Percentiles rank a stretch among this genome's conserved stretches.
These are phyloP conservation scores for Lethrus apterus DNA, from an alignment of 1,140 invertebrate species.

Conservation along the genomic window DNA sequence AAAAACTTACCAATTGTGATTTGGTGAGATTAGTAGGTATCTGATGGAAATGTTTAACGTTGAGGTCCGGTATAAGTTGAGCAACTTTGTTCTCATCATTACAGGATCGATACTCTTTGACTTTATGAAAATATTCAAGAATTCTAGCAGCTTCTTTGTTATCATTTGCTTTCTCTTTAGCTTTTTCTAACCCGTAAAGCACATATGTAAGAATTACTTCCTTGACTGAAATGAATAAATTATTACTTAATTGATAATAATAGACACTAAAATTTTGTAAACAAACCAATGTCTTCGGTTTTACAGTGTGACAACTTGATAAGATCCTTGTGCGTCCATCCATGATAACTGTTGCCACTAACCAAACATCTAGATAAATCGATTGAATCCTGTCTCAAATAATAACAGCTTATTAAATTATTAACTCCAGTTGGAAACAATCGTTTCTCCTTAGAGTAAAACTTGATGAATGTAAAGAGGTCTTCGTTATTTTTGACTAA, in stretches of 20 bases:
- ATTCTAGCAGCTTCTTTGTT: conserved; percentile 39
- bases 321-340: conserved; percentile 62
- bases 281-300: conserved; percentile 41
- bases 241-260: neutral
- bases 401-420: conserved; percentile 50
- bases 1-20: conserved; percentile 40
- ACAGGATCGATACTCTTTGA: conserved; percentile 46
- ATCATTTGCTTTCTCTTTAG: conserved; percentile 35
- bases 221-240: conserved; percentile 31
- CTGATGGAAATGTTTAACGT: conserved; percentile 46
- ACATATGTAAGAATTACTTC: conserved; percentile 43
- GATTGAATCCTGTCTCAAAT: conserved; percentile 45
- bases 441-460: conserved; percentile 35
- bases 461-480: conserved; percentile 52
- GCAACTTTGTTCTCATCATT: conserved; percentile 43
- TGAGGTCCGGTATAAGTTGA: conserved; percentile 41
- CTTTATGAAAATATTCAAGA: conserved; percentile 43
- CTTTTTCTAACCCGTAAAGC: conserved; percentile 39
- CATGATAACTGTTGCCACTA: conserved; percentile 48
- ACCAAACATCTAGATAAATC: conserved; percentile 51
- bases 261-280: too few relatives aligned
- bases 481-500: conserved; percentile 45
- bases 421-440: conserved; percentile 49
- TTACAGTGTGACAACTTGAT: conserved; percentile 54
- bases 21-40: conserved; percentile 51